These are phyloP conservation scores for Muscicapa adusta DNA, from an alignment of 2,113 vertebrate species.

Conservation along the genomic window DNA sequence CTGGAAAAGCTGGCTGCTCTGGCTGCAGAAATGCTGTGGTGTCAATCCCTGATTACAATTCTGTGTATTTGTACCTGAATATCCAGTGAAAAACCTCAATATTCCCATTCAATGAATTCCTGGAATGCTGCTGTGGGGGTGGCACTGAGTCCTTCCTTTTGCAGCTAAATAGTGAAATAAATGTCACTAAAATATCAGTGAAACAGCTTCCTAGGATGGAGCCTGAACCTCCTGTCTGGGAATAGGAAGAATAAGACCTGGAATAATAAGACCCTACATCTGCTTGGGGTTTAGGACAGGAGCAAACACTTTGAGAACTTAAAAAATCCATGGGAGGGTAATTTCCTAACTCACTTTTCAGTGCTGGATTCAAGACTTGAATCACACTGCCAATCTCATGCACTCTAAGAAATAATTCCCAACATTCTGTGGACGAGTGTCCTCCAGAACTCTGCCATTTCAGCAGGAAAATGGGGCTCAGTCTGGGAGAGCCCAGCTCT, in stretches of 20 bases:
- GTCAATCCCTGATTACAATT: fast-evolving
- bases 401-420: background rate
- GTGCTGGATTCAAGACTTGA: background rate
- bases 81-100: background rate
- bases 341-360: background rate
- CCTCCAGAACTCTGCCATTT: background rate
- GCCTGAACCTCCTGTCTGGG: background rate
- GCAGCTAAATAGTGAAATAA: background rate
- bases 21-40: background rate
- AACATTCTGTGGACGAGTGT: background rate
- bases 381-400: background rate
- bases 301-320: background rate
- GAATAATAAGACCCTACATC: background rate
- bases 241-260: background rate
- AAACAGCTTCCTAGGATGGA: background rate
- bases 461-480: background rate
- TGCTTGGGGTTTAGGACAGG: background rate
- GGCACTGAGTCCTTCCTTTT: background rate
- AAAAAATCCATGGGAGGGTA: background rate
- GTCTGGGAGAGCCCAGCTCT: background rate
- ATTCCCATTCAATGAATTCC: fast-evolving
- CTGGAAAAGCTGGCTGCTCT: background rate
- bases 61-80: fast-evolving
- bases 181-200: background rate
- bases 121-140: background rate